These are phyloP conservation scores for Natrix natrix DNA, from an alignment of 2,797 vertebrate species.

Conservation along the genomic window DNA sequence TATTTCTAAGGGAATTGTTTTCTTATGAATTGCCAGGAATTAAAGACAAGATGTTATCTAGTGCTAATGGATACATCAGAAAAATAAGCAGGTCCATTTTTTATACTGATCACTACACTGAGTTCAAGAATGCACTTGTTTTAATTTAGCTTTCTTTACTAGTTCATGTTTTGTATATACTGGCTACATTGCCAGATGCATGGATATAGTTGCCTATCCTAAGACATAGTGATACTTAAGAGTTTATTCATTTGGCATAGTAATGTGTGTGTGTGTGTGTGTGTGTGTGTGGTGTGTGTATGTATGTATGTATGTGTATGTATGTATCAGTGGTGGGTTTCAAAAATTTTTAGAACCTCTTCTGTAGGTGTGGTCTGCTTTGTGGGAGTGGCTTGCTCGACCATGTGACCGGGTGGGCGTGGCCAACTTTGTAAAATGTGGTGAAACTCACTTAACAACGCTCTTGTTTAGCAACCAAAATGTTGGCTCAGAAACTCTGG, in stretches of 20 bases:
- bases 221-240: slow-evolving; percentile 56
- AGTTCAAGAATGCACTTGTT: slow-evolving; percentile 10
- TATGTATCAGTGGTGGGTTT: too few relatives aligned
- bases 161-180: slow-evolving; percentile 42
- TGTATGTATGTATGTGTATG: too few relatives aligned
- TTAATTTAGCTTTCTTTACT: slow-evolving; percentile 32
- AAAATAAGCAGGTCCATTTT: slow-evolving; percentile 8
- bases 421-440: too few relatives aligned
- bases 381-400: too few relatives aligned
- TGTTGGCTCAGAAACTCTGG: too few relatives aligned
- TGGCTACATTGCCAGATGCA: slow-evolving; percentile 41
- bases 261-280: too few relatives aligned
- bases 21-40: background rate
- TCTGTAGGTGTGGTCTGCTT: too few relatives aligned
- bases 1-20: background rate
- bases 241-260: slow-evolving; percentile 59
- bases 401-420: too few relatives aligned
- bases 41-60: background rate
- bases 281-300: too few relatives aligned
- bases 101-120: slow-evolving; percentile 7
- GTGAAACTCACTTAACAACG: too few relatives aligned
- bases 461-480: too few relatives aligned
- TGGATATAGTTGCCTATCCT: slow-evolving; percentile 47
- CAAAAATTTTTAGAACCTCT: too few relatives aligned
- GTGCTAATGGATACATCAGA: slow-evolving; percentile 3